Conservation (phyloP, 2,797 vertebrate genomes). For the Balearica regulorum region DNA sequence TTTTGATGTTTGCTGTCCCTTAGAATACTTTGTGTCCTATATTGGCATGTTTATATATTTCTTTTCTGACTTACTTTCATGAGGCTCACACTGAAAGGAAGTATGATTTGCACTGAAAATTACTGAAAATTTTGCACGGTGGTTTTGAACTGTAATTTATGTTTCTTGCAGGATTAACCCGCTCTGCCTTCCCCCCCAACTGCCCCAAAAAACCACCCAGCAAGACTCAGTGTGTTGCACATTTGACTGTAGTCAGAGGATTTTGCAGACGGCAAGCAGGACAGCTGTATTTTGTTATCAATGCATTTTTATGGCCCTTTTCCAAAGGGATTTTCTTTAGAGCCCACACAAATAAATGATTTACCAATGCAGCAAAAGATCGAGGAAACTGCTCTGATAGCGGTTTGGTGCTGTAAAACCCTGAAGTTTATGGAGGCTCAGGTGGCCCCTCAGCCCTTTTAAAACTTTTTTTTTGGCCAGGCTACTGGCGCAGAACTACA, state of each 20-base stretch:
- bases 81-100: neutral
- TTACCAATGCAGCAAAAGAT: conserved; percentile 47
- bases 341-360: conserved; percentile 35
- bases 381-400: neutral
- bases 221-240: neutral
- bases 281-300: conserved; percentile 4
- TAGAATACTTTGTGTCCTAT: neutral
- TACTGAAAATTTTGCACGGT: neutral
- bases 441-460: conserved; percentile 57
- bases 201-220: neutral
- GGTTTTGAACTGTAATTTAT: neutral
- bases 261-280: neutral
- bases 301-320: neutral
- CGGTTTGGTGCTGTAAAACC: conserved; percentile 10
- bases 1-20: neutral
- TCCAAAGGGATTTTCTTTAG: neutral
- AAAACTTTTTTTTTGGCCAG: conserved; percentile 59
- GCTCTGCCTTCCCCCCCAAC: neutral
- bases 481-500: neutral
- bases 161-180: neutral
- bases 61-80: neutral
- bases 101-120: neutral
- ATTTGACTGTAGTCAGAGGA: neutral
- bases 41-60: neutral
- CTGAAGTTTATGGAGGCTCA: conserved; percentile 46